phyloP scores from a whole-genome alignment of 2,113 vertebrate species.

The Urocolius indicus region DNA sequence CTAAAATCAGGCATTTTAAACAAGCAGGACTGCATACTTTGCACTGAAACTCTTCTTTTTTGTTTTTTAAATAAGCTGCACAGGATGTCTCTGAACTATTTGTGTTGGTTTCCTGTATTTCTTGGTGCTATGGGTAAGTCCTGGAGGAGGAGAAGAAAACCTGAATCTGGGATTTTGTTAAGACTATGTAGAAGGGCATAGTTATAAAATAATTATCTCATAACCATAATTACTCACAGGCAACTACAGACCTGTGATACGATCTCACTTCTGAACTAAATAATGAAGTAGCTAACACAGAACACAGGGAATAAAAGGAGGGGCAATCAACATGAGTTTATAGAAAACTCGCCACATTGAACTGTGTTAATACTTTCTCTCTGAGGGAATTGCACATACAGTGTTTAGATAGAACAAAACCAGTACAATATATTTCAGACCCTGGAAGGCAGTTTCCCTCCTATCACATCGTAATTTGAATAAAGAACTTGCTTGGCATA shows the following conservation, averaged over 20 bases:
- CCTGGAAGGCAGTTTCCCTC: constrained; percentile 6
- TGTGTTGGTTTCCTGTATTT: not conserved
- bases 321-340: not conserved
- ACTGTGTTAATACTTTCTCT: not conserved
- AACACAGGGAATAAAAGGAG: not conserved
- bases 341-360: not conserved
- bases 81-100: not conserved
- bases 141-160: not conserved
- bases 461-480: not conserved
- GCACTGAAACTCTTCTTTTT: not conserved
- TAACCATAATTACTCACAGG: not conserved
- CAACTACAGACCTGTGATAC: not conserved
- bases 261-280: constrained; percentile 2
- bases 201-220: not conserved
- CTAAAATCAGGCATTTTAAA: constrained; percentile 7
- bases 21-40: not conserved
- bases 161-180: not conserved
- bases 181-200: not conserved
- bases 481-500: constrained; percentile 15
- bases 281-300: not conserved
- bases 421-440: not conserved
- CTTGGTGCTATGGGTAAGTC: not conserved
- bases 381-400: not conserved
- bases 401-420: not conserved
- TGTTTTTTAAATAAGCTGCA: not conserved